These are phyloP conservation scores for Trissolcus japonicus DNA, from an alignment of 2,888 invertebrate species.

Conservation along the genomic window DNA sequence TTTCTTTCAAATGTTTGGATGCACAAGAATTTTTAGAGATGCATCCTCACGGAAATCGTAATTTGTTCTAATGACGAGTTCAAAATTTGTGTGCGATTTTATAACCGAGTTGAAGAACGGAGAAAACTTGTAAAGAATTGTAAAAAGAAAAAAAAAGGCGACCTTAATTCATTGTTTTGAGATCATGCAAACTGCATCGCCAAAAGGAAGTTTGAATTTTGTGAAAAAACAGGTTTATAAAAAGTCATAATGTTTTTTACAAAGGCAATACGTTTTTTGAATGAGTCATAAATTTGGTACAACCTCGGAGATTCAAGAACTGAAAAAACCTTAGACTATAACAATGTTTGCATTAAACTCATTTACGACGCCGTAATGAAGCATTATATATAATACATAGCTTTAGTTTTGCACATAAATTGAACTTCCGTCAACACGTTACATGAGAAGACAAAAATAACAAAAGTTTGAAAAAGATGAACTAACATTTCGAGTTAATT, in stretches of 20 bases:
- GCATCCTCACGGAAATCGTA: too few relatives aligned
- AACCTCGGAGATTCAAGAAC: slow-evolving; percentile 7
- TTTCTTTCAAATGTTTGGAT: too few relatives aligned
- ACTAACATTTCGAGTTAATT: neutral
- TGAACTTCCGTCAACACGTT: neutral
- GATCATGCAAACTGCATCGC: too few relatives aligned
- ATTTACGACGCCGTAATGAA: slow-evolving; percentile 10
- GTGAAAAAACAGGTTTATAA: too few relatives aligned
- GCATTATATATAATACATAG: slow-evolving; percentile 15
- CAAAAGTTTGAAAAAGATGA: neutral
- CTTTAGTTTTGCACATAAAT: too few relatives aligned
- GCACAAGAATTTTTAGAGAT: too few relatives aligned
- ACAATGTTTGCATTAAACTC: slow-evolving; percentile 14
- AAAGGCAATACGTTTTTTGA: neutral
- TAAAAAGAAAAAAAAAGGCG: too few relatives aligned
- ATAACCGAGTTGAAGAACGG: neutral
- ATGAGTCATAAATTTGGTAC: neutral
- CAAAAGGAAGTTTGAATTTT: too few relatives aligned
- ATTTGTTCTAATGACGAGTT: too few relatives aligned
- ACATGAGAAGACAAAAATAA: neutral
- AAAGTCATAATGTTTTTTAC: neutral
- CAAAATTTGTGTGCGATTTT: too few relatives aligned
- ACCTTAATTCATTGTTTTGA: too few relatives aligned
- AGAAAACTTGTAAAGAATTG: too few relatives aligned
- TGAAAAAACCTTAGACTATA: slow-evolving; percentile 12